phyloP scores from a whole-genome alignment of 92 coral and sea anemone species.

The Hydrozoanthus gracilis region DNA sequence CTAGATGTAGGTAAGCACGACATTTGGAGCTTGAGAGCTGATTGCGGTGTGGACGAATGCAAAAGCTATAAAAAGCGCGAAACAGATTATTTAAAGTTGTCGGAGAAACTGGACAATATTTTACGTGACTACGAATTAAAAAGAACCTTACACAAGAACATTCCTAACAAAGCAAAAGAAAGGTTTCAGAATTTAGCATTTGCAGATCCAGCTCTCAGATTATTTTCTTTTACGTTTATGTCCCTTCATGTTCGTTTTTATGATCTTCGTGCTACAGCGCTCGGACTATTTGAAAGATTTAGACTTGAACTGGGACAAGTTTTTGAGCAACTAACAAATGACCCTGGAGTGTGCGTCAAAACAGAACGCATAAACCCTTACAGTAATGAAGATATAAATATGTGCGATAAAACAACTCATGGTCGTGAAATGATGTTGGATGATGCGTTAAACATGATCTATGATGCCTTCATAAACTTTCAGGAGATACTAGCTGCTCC shows the following conservation, averaged over 20 bases:
- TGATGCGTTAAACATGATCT: background rate
- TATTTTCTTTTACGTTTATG: slow-evolving; percentile 24
- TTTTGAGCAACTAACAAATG: background rate
- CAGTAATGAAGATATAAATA: background rate
- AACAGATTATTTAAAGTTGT: slow-evolving; percentile 23
- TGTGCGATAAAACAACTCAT: background rate
- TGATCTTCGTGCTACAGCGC: background rate
- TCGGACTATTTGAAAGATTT: background rate
- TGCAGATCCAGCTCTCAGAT: slow-evolving; percentile 13
- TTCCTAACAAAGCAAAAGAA: slow-evolving; percentile 8
- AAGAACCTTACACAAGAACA: background rate
- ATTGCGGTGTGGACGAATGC: slow-evolving; percentile 28
- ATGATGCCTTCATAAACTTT: background rate
- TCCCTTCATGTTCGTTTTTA: slow-evolving; percentile 18
- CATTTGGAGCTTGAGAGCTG: slow-evolving; percentile 9
- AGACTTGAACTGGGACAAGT: slow-evolving; percentile 22
- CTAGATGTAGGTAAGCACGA: slow-evolving; percentile 7
- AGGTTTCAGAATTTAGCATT: background rate
- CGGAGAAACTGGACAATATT: slow-evolving; percentile 3
- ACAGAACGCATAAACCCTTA: background rate
- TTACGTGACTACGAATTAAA: slow-evolving; percentile 6
- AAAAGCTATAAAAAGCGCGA: background rate
- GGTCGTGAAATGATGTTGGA: slow-evolving; percentile 6
- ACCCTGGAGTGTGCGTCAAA: background rate
- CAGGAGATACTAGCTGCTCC: background rate